phyloP scores from a whole-genome alignment of 2,113 vertebrate genomes.

The Oncorhynchus nerka region DNA sequence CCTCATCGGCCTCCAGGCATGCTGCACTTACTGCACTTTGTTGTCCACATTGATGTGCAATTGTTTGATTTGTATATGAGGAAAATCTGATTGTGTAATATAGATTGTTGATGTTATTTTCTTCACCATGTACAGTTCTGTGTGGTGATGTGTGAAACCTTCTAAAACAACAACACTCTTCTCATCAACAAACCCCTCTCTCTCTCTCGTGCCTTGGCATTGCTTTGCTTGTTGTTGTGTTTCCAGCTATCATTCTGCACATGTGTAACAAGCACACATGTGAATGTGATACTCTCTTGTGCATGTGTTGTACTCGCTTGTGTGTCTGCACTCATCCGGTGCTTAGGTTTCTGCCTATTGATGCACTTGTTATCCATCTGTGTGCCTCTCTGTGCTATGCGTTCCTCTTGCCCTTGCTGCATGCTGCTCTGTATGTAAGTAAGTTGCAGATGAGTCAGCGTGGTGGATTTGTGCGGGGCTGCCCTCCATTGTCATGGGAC shows the following conservation, averaged over 20 bases:
- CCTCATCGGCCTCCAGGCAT: constrained; percentile 46
- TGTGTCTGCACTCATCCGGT: constrained; percentile 3
- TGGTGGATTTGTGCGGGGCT: constrained; percentile 4
- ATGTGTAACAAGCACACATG: neutral
- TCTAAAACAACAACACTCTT: neutral
- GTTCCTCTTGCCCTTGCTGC: constrained; percentile 40
- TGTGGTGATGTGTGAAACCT: constrained; percentile 34
- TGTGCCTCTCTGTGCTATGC: constrained; percentile 8
- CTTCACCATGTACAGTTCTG: constrained; percentile 27
- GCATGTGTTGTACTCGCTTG: constrained; percentile 26
- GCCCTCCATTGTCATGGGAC: constrained; percentile 33
- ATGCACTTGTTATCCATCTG: neutral
- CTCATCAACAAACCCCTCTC: constrained; percentile 22
- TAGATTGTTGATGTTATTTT: constrained; percentile 3
- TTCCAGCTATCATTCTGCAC: neutral
- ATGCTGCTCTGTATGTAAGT: constrained; percentile 47
- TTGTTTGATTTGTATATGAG: neutral
- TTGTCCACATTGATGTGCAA: constrained; percentile 7
- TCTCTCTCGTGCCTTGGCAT: constrained; percentile 18
- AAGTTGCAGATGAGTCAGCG: neutral
- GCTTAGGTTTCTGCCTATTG: neutral
- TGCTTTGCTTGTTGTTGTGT: constrained; percentile 30
- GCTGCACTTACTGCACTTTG: constrained; percentile 29
- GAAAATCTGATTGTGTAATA: constrained; percentile 17
- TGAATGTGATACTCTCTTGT: constrained; percentile 10